A percentile compares a stretch with the other conserved stretches of the same genome.
phyloP scores from a whole-genome alignment of 2,113 vertebrate genomes.

The Pygoscelis antarcticus region DNA sequence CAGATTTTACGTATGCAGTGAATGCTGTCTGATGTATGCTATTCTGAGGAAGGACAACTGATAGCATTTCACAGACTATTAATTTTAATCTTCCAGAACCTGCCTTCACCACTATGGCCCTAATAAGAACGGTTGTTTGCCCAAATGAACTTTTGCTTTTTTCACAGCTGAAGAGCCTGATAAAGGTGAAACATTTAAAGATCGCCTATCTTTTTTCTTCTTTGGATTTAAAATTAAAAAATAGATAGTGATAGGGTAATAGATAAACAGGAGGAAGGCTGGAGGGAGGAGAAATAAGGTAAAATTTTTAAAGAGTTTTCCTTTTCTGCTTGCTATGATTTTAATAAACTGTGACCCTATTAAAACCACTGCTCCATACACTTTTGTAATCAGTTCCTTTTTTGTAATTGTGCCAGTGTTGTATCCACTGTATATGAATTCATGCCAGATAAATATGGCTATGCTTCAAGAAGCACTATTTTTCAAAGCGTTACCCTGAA shows the following conservation, averaged over 20 bases:
- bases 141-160: not conserved
- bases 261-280: not conserved
- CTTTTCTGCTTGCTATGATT: conserved; percentile 15
- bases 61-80: not conserved
- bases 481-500: conserved; percentile 63
- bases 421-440: conserved; percentile 41
- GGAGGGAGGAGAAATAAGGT: not conserved
- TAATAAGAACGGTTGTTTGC: not conserved
- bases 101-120: not conserved
- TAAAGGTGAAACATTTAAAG: not conserved
- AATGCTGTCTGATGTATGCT: not conserved
- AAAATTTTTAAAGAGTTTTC: not conserved
- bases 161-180: not conserved
- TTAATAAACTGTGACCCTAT: conserved; percentile 28
- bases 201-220: not conserved
- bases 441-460: conserved; percentile 22
- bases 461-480: conserved; percentile 62
- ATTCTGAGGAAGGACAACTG: not conserved
- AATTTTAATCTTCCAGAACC: not conserved
- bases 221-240: not conserved
- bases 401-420: conserved; percentile 41
- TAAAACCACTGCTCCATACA: conserved; percentile 26
- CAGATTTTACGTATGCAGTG: not conserved
- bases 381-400: conserved; percentile 38
- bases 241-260: not conserved